Conservation (phyloP, 2,797 vertebrate genomes). For the Sebastes iracundus region DNA sequence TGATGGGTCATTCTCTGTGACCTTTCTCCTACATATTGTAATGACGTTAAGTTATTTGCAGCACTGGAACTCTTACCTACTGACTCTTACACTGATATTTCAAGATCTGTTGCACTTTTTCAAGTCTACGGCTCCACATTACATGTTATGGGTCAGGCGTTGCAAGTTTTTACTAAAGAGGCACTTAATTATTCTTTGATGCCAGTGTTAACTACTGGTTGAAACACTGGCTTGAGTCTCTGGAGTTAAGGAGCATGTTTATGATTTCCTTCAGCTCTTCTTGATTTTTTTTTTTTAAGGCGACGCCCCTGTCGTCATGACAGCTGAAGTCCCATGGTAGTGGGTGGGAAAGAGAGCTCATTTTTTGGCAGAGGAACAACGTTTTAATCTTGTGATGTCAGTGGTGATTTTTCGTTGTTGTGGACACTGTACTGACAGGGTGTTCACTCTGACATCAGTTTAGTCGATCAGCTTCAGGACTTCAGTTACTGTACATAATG, state of each 20-base stretch:
- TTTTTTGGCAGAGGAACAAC: slow-evolving; percentile 51
- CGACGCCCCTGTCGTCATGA: slow-evolving; percentile 51
- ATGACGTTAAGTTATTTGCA: slow-evolving; percentile 66
- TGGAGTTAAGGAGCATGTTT: neutral
- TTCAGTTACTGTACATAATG: neutral
- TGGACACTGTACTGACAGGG: slow-evolving; percentile 19
- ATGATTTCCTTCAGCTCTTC: slow-evolving; percentile 1
- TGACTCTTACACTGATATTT: neutral
- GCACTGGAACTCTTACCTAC: slow-evolving; percentile 25
- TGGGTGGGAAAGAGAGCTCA: slow-evolving; percentile 49
- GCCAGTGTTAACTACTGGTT: neutral
- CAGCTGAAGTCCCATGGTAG: slow-evolving; percentile 52
- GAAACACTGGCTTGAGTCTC: neutral
- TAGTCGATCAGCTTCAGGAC: neutral
- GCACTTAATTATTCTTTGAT: neutral
- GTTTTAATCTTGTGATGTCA: slow-evolving; percentile 58
- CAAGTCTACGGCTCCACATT: neutral
- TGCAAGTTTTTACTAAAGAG: neutral
- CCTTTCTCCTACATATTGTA: slow-evolving; percentile 40
- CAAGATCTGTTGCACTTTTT: neutral
- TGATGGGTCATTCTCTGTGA: slow-evolving; percentile 42
- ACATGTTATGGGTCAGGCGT: neutral
- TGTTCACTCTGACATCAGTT: slow-evolving; percentile 24
- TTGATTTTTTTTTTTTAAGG: neutral
- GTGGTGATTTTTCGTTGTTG: slow-evolving; percentile 25